These are phyloP conservation scores for Brachionus paranguensis DNA, from an alignment of 1,140 invertebrate genomes.

Conservation along the genomic window DNA sequence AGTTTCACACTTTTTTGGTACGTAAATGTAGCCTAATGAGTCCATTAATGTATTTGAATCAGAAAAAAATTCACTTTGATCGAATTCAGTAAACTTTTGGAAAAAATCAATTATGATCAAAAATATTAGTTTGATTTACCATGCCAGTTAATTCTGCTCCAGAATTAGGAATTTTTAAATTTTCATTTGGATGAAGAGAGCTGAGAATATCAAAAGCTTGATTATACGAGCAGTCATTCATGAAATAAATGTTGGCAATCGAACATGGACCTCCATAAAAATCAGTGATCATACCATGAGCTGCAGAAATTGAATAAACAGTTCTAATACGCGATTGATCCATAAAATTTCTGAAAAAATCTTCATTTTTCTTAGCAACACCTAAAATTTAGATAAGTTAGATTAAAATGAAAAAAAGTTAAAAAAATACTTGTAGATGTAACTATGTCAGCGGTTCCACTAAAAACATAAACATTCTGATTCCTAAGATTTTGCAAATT, in stretches of 20 bases:
- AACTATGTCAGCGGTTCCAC: slow-evolving; percentile 48
- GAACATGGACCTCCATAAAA: slow-evolving; percentile 52
- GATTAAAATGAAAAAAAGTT: neutral
- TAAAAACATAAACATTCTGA: slow-evolving; percentile 51
- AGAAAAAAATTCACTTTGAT: slow-evolving; percentile 50
- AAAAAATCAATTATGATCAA: slow-evolving; percentile 6
- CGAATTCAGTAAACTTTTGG: slow-evolving; percentile 45
- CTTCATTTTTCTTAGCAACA: slow-evolving; percentile 46
- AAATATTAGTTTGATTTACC: neutral
- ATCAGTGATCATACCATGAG: slow-evolving; percentile 47
- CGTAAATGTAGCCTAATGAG: slow-evolving; percentile 49
- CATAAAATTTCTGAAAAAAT: slow-evolving; percentile 27
- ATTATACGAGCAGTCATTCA: slow-evolving; percentile 54
- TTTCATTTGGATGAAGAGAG: slow-evolving; percentile 49
- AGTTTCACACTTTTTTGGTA: slow-evolving; percentile 47
- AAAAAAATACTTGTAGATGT: slow-evolving; percentile 46
- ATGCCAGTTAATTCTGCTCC: neutral
- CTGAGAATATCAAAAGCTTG: slow-evolving; percentile 53
- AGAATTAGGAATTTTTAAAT: slow-evolving; percentile 38
- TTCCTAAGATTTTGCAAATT: slow-evolving; percentile 46
- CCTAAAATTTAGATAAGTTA: slow-evolving; percentile 40
- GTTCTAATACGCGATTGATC: neutral
- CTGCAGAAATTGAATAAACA: neutral
- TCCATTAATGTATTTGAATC: slow-evolving; percentile 48
- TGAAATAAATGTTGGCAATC: slow-evolving; percentile 42